Base-by-base conservation (phyloP, 2,888 invertebrate genomes). In the Euproctis similis region DNA sequence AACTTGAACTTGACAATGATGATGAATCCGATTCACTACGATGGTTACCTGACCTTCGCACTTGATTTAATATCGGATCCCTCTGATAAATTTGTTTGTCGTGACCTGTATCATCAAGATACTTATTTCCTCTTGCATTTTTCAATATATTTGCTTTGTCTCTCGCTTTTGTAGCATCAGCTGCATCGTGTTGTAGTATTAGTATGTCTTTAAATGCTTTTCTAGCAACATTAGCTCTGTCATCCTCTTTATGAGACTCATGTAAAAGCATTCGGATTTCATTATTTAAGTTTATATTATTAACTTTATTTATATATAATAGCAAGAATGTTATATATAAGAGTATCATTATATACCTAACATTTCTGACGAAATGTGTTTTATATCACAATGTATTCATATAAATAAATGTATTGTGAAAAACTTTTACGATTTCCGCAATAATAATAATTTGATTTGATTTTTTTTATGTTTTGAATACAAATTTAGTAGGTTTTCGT, bases 111-210 rank as follows among this genome's bases (percentile, higher is more conserved):
- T 22, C 12, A 19, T 2, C 4, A n/a, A 8, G 4, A n/a, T n/a
- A n/a, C 2, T 30, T 26, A 3, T 13, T 4, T 1, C 6, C 8
- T 12, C 17, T 21, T 22, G n/a, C 12, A 5, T 7, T 21, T 16
- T 25, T 14, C 4, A 21, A 26, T 16, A 8, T 25, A 22, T 20
- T 10, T 4, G 26, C 26, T 30, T 30, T 30, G 2, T 17, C 4
- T 8, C 4, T 7, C 13, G 18, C 19, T 4, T 21, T 24, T 11
- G 2, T 4, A 7, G 17, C 12, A 22, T 30, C 18, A 26, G 6
- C 9, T 14, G 12, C 8, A 8, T 14, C 10, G 1, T 24, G n/a
- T 9, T 12, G 6, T n/a, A 7, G n/a, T 4, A 3, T 4, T 8
- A 19, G 4, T 1, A 19, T 8, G 4, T 19, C 4, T n/a, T 2